Base-by-base conservation (phyloP, 2,888 invertebrate species). In the Aleiodes alternator region DNA sequence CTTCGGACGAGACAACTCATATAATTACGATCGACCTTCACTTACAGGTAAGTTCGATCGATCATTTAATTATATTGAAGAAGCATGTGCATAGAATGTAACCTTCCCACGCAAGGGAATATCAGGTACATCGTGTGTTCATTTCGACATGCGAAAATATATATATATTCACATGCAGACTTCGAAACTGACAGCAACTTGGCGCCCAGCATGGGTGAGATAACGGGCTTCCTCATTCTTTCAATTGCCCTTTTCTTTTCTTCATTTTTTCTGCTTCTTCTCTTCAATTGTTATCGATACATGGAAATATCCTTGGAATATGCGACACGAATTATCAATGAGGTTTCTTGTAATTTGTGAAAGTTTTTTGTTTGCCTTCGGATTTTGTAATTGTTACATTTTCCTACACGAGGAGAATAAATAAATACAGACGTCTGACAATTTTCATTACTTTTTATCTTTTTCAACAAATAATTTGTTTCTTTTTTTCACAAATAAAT, bases 221-320 rank as follows among this genome's bases (percentile, higher is more conserved):
- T 64, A 64, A 64, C 64, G 64, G 43, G 43, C 48, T 64, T 59
- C 48, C 43, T 64, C 64, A 48, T 64, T 23, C 64, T 16, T 64
- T 64, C 43, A 43, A 64, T 64, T 23, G 43, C 48, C 29, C 12
- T 61, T 38, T 31, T 31, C 43, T 61, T 23, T 23, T 23, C 61
- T 14, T 6, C 31, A 12, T 14, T 43, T 61, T 34, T 34, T 6
- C 38, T n/a, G n/a, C 12, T n/a, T 14, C 14, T 8, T 43, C 9
- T 43, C 9, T 43, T 9, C 11, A 9, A 14, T 43, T 14, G 7
- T 61, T 61, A 61, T 61, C 61, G 61, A 38, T 61, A 8, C 38
- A 12, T 61, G 43, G 61, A 61, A 61, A 61, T 31, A 59, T 61
- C 12, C 34, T 61, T 31, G 38, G n/a, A 14, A 43, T 12, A 61